These are phyloP conservation scores for Sciurus vulgaris DNA, from an alignment of 2,797 vertebrate species.

Conservation along the genomic window DNA sequence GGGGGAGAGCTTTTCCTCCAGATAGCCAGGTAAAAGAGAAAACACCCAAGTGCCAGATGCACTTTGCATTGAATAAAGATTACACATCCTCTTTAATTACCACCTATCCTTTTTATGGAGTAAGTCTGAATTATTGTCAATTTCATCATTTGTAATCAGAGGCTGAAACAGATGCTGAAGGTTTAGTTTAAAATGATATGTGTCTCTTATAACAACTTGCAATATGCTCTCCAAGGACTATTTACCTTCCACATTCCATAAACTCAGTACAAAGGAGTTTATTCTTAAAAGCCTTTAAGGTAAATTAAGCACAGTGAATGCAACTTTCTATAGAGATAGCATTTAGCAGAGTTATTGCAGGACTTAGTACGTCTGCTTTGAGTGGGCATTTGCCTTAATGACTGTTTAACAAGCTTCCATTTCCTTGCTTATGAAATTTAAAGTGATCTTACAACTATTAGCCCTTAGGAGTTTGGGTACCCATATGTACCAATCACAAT, in stretches of 20 bases:
- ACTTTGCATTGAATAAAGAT: constrained; percentile 73
- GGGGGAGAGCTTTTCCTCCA: neutral
- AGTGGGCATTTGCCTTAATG: constrained; percentile 68
- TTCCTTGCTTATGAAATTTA: constrained; percentile 60
- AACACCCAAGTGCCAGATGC: constrained; percentile 41
- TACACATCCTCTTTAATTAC: constrained; percentile 67
- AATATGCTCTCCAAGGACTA: constrained; percentile 77
- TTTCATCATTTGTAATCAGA: constrained; percentile 77
- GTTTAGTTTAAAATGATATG: constrained; percentile 77
- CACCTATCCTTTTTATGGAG: constrained; percentile 64
- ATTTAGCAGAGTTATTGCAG: constrained; percentile 54
- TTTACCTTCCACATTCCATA: constrained; percentile 69
- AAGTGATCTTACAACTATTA: constrained; percentile 14
- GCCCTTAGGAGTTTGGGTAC: neutral
- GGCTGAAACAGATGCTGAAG: constrained; percentile 82
- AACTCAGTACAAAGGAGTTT: constrained; percentile 49
- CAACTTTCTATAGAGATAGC: constrained; percentile 61
- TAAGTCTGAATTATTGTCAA: constrained; percentile 71
- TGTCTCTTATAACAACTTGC: constrained; percentile 74
- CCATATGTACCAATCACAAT: neutral
- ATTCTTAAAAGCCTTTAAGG: constrained; percentile 61
- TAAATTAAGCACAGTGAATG: constrained; percentile 67
- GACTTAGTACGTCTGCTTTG: neutral
- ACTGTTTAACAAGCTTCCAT: constrained; percentile 58
- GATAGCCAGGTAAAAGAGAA: neutral